phyloP scores from a whole-genome alignment of 2,797 vertebrate genomes.

The Pampus argenteus region DNA sequence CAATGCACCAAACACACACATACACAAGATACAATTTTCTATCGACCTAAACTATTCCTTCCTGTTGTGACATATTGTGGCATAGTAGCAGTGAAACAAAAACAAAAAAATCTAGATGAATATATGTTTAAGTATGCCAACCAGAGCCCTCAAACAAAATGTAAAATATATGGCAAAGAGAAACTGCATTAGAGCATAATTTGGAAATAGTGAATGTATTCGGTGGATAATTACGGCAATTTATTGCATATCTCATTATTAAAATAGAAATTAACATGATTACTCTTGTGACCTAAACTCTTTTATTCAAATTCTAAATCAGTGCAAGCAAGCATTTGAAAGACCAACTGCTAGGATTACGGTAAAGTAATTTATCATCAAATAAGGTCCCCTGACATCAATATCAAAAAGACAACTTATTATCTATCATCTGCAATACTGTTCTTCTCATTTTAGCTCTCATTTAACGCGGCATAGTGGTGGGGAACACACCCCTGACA shows the following conservation, averaged over 20 bases:
- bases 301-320: conserved; percentile 51
- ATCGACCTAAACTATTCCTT: neutral
- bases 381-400: conserved; percentile 61
- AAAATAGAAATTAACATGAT: conserved; percentile 39
- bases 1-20: conserved; percentile 22
- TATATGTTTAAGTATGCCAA: neutral
- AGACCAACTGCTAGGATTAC: conserved; percentile 36
- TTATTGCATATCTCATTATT: conserved; percentile 41
- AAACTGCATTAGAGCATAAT: conserved; percentile 10
- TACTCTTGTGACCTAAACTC: conserved; percentile 35
- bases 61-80: conserved; percentile 14
- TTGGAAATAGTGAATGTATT: conserved; percentile 27
- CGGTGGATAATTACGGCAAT: conserved; percentile 27
- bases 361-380: conserved; percentile 53
- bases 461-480: conserved; percentile 46
- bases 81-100: neutral
- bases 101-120: neutral
- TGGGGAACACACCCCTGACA: conserved; percentile 70
- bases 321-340: conserved; percentile 35
- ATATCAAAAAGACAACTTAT: conserved; percentile 66
- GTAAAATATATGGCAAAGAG: conserved; percentile 2
- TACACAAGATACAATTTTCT: neutral
- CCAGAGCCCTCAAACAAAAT: conserved; percentile 2
- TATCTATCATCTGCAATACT: conserved; percentile 60
- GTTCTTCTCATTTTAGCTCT: conserved; percentile 60